A percentile compares a stretch with the other conserved stretches of the same genome.
These are phyloP conservation scores for Lineus longissimus DNA, from an alignment of 1,140 invertebrate species.

Conservation along the genomic window DNA sequence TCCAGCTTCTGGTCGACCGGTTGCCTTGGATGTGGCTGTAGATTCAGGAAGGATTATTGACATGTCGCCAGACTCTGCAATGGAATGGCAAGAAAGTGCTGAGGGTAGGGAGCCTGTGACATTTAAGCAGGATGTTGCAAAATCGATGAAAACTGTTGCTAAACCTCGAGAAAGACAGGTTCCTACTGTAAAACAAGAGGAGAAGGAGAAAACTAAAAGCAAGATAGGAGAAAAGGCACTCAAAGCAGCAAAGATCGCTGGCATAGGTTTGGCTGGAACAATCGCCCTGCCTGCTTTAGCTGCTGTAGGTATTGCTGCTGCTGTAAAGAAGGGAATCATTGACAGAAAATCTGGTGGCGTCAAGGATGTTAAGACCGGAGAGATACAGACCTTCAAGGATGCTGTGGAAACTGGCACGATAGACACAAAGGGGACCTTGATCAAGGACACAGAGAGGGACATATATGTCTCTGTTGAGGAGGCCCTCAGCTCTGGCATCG, in stretches of 20 bases:
- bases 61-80: conserved; percentile 11
- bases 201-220: conserved; percentile 70
- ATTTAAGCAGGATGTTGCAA: conserved; percentile 61
- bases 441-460: conserved; percentile 55
- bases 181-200: conserved; percentile 61
- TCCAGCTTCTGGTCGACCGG: background rate
- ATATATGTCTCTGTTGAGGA: conserved; percentile 67
- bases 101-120: conserved; percentile 67
- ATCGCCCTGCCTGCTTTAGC: background rate
- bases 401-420: conserved; percentile 59
- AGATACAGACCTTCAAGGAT: conserved; percentile 16
- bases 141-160: conserved; percentile 53
- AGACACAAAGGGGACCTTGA: conserved; percentile 66
- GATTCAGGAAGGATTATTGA: background rate
- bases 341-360: conserved; percentile 71
- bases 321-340: conserved; percentile 67
- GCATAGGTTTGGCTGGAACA: background rate
- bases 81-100: background rate
- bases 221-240: conserved; percentile 56
- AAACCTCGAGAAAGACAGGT: conserved; percentile 57
- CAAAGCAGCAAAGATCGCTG: background rate
- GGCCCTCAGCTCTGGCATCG: conserved; percentile 65
- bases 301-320: conserved; percentile 29
- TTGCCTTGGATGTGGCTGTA: background rate
- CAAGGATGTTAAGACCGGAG: conserved; percentile 12